These are phyloP conservation scores for Panurus biarmicus DNA, from an alignment of 2,113 vertebrate species.

Conservation along the genomic window DNA sequence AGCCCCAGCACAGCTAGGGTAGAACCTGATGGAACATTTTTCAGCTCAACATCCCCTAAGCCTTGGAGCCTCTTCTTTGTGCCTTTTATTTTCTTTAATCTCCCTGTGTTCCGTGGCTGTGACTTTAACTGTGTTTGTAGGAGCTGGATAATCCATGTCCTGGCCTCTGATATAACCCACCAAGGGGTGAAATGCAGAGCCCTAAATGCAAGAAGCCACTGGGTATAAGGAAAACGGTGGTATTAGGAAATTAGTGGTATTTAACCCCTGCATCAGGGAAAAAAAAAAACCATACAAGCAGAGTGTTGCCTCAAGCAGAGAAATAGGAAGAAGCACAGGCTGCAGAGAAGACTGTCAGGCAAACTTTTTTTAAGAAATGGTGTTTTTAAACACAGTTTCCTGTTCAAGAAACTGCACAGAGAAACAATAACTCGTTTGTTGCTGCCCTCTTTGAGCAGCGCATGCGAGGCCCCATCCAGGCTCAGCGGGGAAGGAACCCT, in stretches of 20 bases:
- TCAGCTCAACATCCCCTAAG: background rate
- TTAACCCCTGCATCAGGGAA: background rate
- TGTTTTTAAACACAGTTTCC: background rate
- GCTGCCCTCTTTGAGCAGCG: background rate
- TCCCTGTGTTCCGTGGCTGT: background rate
- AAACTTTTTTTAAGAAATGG: background rate
- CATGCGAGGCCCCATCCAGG: background rate
- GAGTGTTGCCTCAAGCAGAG: background rate
- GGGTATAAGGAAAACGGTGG: background rate
- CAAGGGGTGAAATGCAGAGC: background rate
- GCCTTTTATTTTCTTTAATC: background rate
- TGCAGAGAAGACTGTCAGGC: background rate
- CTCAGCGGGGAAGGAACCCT: background rate
- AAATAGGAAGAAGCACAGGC: background rate
- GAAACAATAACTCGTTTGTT: constrained; percentile 5
- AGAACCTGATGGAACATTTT: background rate
- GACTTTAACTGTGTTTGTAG: background rate
- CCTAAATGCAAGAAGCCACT: background rate
- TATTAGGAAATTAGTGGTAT: background rate
- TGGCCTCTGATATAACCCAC: background rate
- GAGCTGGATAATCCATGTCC: background rate
- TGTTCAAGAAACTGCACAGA: background rate
- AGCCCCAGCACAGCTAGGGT: background rate
- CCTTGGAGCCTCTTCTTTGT: constrained; percentile 33
- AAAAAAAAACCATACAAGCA: background rate